Evolutionary conservation across 2,797 vertebrate genomes (phyloP).

Genomic region (Pachyuromys duprasi): DNA sequence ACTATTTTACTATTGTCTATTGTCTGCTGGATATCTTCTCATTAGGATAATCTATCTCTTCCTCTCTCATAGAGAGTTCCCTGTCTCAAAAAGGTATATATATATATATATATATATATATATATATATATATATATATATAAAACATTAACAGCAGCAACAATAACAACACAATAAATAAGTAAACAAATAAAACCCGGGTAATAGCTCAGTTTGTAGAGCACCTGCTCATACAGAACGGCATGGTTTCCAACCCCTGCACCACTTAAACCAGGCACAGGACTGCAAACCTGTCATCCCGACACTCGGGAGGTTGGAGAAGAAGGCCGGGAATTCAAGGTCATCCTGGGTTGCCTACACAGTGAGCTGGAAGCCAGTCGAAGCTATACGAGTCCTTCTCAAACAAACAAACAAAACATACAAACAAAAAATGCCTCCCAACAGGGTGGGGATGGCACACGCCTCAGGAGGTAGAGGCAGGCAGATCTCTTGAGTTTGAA

Average conservation of each 20-base stretch:
- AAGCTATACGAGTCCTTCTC: not conserved
- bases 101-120: too few species aligned
- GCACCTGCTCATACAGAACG: not conserved
- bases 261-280: not conserved
- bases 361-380: not conserved
- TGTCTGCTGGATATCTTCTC: not conserved
- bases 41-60: not conserved
- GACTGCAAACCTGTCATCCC: not conserved
- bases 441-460: accelerated
- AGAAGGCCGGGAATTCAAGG: not conserved
- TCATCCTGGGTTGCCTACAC: not conserved
- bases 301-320: not conserved
- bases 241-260: not conserved
- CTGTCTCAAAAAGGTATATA: not conserved
- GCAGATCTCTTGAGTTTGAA: not conserved
- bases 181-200: not conserved
- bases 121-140: too few species aligned
- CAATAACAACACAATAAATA: not conserved
- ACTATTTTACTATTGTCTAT: not conserved
- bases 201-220: not conserved
- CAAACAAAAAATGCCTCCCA: not conserved
- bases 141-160: not conserved
- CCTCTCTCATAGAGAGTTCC: not conserved
- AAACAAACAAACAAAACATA: not conserved
- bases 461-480: not conserved